These are phyloP conservation scores for Zosterops lateralis DNA, from an alignment of 2,113 vertebrate genomes.

Conservation along the genomic window DNA sequence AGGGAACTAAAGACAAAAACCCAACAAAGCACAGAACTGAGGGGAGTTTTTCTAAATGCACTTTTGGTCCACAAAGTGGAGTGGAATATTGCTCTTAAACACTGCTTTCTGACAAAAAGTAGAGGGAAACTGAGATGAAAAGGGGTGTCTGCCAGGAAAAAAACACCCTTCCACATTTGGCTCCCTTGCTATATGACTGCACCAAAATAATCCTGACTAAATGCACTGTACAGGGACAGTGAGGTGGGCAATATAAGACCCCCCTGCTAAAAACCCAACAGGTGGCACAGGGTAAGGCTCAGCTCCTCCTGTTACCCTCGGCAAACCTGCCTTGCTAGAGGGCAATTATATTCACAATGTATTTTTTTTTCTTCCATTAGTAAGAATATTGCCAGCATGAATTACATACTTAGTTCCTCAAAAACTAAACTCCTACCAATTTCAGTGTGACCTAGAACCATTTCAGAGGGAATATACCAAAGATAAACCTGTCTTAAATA, in stretches of 20 bases:
- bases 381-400: background rate
- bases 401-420: background rate
- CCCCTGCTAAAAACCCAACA: background rate
- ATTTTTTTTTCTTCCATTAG: background rate
- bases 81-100: background rate
- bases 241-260: background rate
- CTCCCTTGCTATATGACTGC: background rate
- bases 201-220: background rate
- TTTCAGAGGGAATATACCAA: background rate
- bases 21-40: background rate
- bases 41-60: background rate
- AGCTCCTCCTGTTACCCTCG: background rate
- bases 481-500: background rate
- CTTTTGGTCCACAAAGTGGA: background rate
- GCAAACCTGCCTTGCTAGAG: background rate
- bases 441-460: background rate
- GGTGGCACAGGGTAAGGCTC: background rate
- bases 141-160: background rate
- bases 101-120: background rate
- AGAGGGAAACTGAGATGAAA: background rate
- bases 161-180: background rate
- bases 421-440: background rate
- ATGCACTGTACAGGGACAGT: background rate
- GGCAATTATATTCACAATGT: background rate
- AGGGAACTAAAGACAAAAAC: background rate